Evolutionary conservation across 2,888 invertebrate species (phyloP).

Genomic region (Scaptomyza cyrtandrae): DNA sequence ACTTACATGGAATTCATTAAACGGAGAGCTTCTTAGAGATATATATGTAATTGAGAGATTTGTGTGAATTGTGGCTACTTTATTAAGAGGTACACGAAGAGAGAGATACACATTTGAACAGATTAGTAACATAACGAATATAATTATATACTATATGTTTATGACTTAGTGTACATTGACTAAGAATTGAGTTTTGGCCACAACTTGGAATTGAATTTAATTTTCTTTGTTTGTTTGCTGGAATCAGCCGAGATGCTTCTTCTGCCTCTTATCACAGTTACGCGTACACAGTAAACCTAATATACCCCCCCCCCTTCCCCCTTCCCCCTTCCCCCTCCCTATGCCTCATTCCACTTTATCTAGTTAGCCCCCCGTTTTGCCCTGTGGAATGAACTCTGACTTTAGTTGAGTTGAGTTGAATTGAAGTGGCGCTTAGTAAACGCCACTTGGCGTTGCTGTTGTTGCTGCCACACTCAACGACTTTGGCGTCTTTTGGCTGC

Average conservation of each 20-base stretch:
- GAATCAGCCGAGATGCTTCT: slow-evolving; percentile 49
- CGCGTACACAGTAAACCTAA: slow-evolving; percentile 28
- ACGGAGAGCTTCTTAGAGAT: background rate
- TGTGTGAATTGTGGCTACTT: slow-evolving; percentile 39
- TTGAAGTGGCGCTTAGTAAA: slow-evolving; percentile 49
- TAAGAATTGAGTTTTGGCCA: slow-evolving; percentile 62
- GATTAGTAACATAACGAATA: slow-evolving; percentile 42
- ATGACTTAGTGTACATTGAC: slow-evolving; percentile 44
- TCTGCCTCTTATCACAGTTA: slow-evolving; percentile 73
- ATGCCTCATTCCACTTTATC: background rate
- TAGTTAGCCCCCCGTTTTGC: slow-evolving; percentile 9
- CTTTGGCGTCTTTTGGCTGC: slow-evolving; percentile 35
- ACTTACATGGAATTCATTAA: slow-evolving; percentile 40
- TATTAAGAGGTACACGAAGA: slow-evolving; percentile 46
- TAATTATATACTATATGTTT: slow-evolving; percentile 10
- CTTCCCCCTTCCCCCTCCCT: too few species aligned
- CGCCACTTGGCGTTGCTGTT: slow-evolving; percentile 39
- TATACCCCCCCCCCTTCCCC: slow-evolving; percentile 10
- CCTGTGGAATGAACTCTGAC: slow-evolving; percentile 40
- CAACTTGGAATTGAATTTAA: slow-evolving; percentile 63
- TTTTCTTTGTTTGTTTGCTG: slow-evolving; percentile 27
- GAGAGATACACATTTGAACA: slow-evolving; percentile 25
- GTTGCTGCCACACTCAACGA: slow-evolving; percentile 24
- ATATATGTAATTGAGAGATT: background rate
- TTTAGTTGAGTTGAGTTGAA: too few species aligned